Base-by-base conservation (phyloP, 2,888 invertebrate species). In the Dioctria rufipes region DNA sequence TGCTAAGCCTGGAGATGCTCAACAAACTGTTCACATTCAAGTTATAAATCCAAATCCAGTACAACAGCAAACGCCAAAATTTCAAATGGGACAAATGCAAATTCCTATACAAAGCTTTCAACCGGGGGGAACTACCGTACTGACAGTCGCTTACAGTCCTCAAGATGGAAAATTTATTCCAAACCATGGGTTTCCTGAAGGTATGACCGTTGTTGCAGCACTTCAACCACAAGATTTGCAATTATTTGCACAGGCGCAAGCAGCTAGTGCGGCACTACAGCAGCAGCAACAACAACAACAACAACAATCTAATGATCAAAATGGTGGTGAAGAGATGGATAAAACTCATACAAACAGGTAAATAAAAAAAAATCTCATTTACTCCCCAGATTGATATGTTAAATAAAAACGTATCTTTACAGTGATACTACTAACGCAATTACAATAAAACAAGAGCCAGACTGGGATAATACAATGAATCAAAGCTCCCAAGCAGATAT, bases 21-120 rank as follows among this genome's bases (percentile, higher is more conserved):
- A 94, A 84, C 93, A 93, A 84, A 94, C 94, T 60, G 93, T 95
- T 60, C 95, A 95, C 88, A 95, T 95, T 82, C 95, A 95, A 88
- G 93, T 94, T 83, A 90, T 93, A 49, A 92, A 90, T 85, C 93
- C 93, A 0, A 92, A 90, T 84, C 84, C 92, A 85, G 89, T 91
- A 86, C 82, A 80, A 60, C 82, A 83, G 25, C 84, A 84, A 80
- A 75, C 84, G 58, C 93, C 93, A 3, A 94, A 94, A 86, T 94
- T 93, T 87, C 94, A 94, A 86, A 92, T 94, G 89, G 91, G 92
- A 0, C 92, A 92, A 66, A 91, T 93, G 84, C 94, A 94, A 84
- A 93, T 95, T 86, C 94, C 94, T 0, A 91, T 95, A 84, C 94
- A 94, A 85, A 93, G 94, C 46, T 93, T 95, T 85, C 93, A 93